phyloP scores from a whole-genome alignment of 1,140 invertebrate species.

The Ephestia elutella region DNA sequence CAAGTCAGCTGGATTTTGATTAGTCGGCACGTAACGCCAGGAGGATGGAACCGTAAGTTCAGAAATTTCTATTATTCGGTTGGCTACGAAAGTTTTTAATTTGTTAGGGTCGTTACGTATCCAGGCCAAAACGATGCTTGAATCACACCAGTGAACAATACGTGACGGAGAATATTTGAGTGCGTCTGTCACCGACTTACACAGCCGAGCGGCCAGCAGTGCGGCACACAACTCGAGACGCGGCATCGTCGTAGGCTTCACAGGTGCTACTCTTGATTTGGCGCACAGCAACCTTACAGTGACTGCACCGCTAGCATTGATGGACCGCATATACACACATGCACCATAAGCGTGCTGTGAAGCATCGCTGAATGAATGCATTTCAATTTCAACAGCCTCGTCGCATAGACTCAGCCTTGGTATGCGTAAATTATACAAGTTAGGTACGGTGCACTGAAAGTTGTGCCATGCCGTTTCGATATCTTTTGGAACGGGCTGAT shows the following conservation, averaged over 20 bases:
- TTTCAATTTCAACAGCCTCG: slow-evolving; percentile 11
- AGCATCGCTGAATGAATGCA: slow-evolving; percentile 18
- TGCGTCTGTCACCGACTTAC: slow-evolving; percentile 12
- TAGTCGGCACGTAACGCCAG: slow-evolving; percentile 20
- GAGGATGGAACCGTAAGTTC: slow-evolving; percentile 5
- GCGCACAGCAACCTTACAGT: slow-evolving; percentile 19
- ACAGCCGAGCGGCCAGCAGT: slow-evolving; percentile 21
- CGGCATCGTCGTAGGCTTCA: slow-evolving; percentile 24
- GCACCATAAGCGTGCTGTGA: slow-evolving; percentile 17
- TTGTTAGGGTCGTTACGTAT: slow-evolving; percentile 6
- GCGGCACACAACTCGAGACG: slow-evolving; percentile 25
- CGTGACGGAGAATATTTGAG: slow-evolving; percentile 4
- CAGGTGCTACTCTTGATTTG: slow-evolving; percentile 15
- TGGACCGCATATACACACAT: slow-evolving; percentile 22
- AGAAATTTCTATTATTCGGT: background rate
- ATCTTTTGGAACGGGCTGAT: slow-evolving; percentile 19
- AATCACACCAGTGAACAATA: slow-evolving; percentile 25
- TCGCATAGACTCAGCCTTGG: slow-evolving; percentile 17
- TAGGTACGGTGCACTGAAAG: background rate
- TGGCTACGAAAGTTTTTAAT: slow-evolving; percentile 11
- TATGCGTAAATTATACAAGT: background rate
- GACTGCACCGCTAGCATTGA: slow-evolving; percentile 4
- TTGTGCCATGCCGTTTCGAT: slow-evolving; percentile 17
- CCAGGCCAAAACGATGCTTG: slow-evolving; percentile 24
- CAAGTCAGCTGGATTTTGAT: slow-evolving; percentile 19